phyloP scores from a whole-genome alignment of 2,888 invertebrate genomes.

The Amblyjoppa proteus region DNA sequence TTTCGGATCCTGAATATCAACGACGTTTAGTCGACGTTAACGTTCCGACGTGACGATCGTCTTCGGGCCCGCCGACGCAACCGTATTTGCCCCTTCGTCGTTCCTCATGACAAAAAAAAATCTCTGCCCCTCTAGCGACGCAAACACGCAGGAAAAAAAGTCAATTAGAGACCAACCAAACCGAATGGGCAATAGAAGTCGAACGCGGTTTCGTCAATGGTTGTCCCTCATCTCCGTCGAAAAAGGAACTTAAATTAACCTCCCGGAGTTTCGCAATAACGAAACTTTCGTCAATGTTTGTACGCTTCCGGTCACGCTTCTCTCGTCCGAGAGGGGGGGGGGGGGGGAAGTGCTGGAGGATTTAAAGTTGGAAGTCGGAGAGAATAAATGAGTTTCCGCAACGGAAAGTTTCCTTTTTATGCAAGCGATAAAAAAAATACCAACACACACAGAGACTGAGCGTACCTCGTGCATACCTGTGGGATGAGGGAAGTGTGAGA shows the following conservation, averaged over 20 bases:
- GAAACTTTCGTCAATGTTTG: constrained; percentile 51
- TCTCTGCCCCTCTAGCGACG: background rate
- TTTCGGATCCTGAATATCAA: constrained; percentile 80
- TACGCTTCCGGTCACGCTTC: constrained; percentile 42
- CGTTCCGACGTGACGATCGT: constrained; percentile 54
- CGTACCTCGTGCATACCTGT: constrained; percentile 36
- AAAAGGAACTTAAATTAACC: constrained; percentile 50
- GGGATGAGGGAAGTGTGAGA: constrained; percentile 13
- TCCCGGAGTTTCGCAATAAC: constrained; percentile 60
- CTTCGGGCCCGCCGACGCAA: constrained; percentile 64
- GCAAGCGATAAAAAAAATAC: constrained; percentile 53
- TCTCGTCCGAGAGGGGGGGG: constrained; percentile 2
- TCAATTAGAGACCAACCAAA: too few relatives aligned
- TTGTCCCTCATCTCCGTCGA: background rate
- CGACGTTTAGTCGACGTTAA: constrained; percentile 72
- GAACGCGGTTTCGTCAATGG: background rate
- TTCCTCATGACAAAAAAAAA: background rate
- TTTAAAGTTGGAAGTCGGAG: constrained; percentile 31
- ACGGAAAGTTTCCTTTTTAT: constrained; percentile 62
- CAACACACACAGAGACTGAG: constrained; percentile 33
- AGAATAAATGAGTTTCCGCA: constrained; percentile 63
- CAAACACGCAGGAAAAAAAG: background rate
- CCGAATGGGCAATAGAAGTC: constrained; percentile 13
- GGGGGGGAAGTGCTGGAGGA: background rate
- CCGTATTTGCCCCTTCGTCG: constrained; percentile 22